Conservation (phyloP, 2,888 invertebrate genomes). For the Caenorhabditis doughertyi region DNA sequence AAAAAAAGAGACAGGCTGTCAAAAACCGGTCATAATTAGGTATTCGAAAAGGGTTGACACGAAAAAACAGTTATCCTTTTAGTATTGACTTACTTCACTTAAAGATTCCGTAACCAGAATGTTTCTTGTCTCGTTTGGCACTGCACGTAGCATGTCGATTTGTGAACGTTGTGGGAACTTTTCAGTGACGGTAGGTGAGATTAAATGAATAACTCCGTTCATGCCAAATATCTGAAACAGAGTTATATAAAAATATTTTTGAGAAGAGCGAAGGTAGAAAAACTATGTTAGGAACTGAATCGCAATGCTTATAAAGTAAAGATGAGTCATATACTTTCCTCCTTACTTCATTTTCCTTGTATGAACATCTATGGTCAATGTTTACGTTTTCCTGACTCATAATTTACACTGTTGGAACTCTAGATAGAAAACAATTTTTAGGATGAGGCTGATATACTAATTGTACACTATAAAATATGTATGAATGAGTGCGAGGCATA, state of each 20-base stretch:
- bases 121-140: slow-evolving; percentile 68
- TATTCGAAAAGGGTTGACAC: slow-evolving; percentile 13
- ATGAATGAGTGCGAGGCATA: no score
- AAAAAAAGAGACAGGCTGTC: slow-evolving; percentile 3
- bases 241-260: no score
- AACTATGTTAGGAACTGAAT: not conserved
- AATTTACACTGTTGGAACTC: slow-evolving; percentile 8
- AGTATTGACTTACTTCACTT: slow-evolving; percentile 46
- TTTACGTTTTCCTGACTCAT: slow-evolving; percentile 30
- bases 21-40: slow-evolving; percentile 56
- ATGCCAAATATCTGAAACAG: slow-evolving; percentile 68
- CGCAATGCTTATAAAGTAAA: slow-evolving; percentile 1
- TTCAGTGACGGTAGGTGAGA: slow-evolving; percentile 63
- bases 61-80: slow-evolving; percentile 42
- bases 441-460: not conserved
- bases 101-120: slow-evolving; percentile 73
- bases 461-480: not conserved
- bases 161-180: slow-evolving; percentile 64
- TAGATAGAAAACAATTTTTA: not conserved
- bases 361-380: slow-evolving; percentile 23
- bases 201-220: slow-evolving; percentile 71
- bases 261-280: not conserved
- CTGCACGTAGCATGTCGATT: slow-evolving; percentile 69
- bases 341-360: not conserved
- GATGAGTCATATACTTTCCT: slow-evolving; percentile 11